Evolutionary conservation across 2,113 vertebrate genomes (phyloP).

Genomic region (Pavo muticus): DNA sequence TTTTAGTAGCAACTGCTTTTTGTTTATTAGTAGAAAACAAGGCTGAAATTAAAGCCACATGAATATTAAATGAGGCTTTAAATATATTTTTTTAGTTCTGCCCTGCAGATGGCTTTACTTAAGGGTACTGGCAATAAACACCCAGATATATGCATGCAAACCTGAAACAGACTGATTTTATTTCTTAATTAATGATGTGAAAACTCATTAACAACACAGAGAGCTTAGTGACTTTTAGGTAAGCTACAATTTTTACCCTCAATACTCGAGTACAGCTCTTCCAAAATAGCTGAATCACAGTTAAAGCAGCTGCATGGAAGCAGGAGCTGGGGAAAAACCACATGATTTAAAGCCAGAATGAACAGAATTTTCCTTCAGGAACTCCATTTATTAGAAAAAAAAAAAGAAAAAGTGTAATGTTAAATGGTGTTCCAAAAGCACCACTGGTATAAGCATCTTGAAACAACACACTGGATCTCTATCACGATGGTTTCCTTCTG

Average conservation of each 20-base stretch:
- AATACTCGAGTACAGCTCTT: neutral
- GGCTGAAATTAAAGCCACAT: neutral
- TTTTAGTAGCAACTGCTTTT: constrained; percentile 22
- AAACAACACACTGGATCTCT: neutral
- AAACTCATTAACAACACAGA: neutral
- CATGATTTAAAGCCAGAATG: constrained; percentile 2
- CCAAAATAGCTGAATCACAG: constrained; percentile 27
- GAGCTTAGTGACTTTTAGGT: neutral
- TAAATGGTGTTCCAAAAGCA: neutral
- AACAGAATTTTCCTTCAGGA: neutral
- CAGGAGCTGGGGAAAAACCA: constrained; percentile 16
- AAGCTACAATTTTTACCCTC: neutral
- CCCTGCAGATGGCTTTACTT: neutral
- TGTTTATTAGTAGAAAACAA: constrained; percentile 29
- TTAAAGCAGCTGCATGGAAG: constrained; percentile 7
- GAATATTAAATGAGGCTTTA: constrained; percentile 42
- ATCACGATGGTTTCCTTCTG: neutral
- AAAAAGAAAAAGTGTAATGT: neutral
- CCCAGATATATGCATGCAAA: neutral
- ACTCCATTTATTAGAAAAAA: neutral
- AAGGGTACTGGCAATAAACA: neutral
- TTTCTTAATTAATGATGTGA: constrained; percentile 1
- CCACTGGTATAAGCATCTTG: neutral
- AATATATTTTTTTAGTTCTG: constrained; percentile 17
- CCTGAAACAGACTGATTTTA: neutral